Evolutionary conservation across 2,797 vertebrate genomes (phyloP), one percentile per base, ranked within the genome.

Genomic region (Epinephelus awoara): DNA sequence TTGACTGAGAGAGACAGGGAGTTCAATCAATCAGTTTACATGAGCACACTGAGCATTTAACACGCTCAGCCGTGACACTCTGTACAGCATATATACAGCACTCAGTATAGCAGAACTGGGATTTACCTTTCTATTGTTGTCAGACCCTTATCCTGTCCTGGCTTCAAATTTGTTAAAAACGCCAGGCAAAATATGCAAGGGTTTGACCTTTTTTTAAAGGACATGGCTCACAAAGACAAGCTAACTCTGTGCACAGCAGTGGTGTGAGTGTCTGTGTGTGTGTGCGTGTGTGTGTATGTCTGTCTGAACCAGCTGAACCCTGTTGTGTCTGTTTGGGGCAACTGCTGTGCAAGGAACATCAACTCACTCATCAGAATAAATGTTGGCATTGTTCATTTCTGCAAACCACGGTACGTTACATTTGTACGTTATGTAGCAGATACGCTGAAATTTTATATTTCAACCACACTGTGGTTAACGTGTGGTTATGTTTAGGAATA

Each of bases 191-290:
- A 76, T 67, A 71, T 34, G 75, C 2, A 9, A 68, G n/a, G 12
- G 67, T 61, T 25, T 81, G 82, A 85, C 84, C 71, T 79, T 67
- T 62, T 90, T 89, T 50, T 21, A 29, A 34, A 49, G 18, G n/a
- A 82, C 27, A 17, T 9, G 46, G 54, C 52, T 29, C 75, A 79
- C 56, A 88, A 68, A 76, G 78, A 73, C 62, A 68, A 68, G 59
- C 50, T 19, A 23, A 61, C 46, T 44, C 25, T 66, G 73, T 67
- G 58, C 40, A 62, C 62, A 84, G 58, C 69, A 75, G 61, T 52
- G 13, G 15, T 29, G 18, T 56, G 27, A n/a, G 13, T 54, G 14
- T 55, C 18, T 46, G 34, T 56, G 19, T 34, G 14, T 58, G 18
- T 27, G 34, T 63, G 55, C 38, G 34, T 56, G 19, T 34, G 14